phyloP scores from a whole-genome alignment of 1,140 invertebrate species.

The Lepidurus couesii region DNA sequence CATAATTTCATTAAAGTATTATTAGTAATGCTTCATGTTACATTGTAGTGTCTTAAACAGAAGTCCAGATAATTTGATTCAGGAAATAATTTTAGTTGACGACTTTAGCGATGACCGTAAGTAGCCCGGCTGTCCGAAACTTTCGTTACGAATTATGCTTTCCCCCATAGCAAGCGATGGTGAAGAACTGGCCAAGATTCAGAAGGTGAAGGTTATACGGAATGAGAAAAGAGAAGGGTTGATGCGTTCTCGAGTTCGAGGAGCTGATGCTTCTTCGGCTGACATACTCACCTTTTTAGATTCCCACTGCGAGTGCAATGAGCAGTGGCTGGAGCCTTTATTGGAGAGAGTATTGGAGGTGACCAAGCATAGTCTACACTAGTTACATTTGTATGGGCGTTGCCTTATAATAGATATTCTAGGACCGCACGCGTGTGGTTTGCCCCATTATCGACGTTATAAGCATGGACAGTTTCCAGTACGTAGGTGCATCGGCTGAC shows the following conservation, averaged over 20 bases:
- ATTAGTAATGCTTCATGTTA: no score
- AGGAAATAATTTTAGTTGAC: constrained; percentile 96
- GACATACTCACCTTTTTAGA: constrained; percentile 93
- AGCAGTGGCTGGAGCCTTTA: constrained; percentile 91
- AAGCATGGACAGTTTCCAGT: constrained; percentile 96
- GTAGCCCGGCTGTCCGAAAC: constrained; percentile 45
- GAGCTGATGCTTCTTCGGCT: constrained; percentile 82
- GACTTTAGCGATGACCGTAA: constrained; percentile 93
- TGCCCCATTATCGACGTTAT: constrained; percentile 97
- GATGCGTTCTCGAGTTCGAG: constrained; percentile 75
- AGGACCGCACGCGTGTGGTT: constrained; percentile 81
- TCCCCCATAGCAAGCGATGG: constrained; percentile 76
- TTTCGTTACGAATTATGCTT: constrained; percentile 30
- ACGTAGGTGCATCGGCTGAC: constrained; percentile 86
- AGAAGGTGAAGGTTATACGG: constrained; percentile 84
- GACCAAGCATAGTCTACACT: constrained; percentile 35
- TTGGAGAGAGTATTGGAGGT: constrained; percentile 81
- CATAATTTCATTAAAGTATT: no score
- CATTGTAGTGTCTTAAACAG: constrained; percentile 53
- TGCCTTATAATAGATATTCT: constrained; percentile 40
- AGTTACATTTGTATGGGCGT: not conserved
- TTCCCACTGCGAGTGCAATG: constrained; percentile 94
- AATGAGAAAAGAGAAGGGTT: constrained; percentile 89
- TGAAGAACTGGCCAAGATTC: constrained; percentile 79
- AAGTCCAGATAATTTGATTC: constrained; percentile 87